Percentiles rank a stretch among this genome's conserved stretches.
Evolutionary conservation across 53 echinoderm and acorn worm species (phyloP).

Genomic region (Hippasteria phrygiana): DNA sequence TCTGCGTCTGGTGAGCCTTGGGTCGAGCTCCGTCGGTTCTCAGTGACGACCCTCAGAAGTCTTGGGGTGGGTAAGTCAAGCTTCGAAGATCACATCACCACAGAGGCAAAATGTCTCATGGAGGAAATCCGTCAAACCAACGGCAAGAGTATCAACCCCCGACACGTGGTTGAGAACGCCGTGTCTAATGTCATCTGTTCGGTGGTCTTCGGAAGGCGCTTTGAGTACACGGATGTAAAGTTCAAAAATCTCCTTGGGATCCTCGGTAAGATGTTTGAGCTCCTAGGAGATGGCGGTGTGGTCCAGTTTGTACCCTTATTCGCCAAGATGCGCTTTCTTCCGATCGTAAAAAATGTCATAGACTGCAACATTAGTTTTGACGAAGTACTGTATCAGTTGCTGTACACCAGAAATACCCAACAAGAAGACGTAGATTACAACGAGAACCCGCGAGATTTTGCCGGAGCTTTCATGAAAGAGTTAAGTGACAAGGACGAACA

Average conservation of each 20-base stretch:
- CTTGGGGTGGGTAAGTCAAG: constrained; percentile 62
- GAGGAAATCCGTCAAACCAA: constrained; percentile 33
- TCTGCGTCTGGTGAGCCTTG: constrained; percentile 59
- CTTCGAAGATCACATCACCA: constrained; percentile 58
- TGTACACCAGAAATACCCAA: not conserved
- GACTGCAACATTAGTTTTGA: constrained; percentile 39
- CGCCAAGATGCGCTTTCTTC: constrained; percentile 41
- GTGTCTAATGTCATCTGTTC: constrained; percentile 67
- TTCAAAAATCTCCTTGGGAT: constrained; percentile 40
- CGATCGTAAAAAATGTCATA: constrained; percentile 29
- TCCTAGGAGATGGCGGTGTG: constrained; percentile 57
- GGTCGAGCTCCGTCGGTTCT: constrained; percentile 61
- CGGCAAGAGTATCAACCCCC: not conserved
- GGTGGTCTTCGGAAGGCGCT: constrained; percentile 52
- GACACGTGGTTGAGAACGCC: constrained; percentile 50
- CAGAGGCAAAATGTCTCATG: constrained; percentile 37
- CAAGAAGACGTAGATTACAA: not conserved
- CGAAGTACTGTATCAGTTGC: constrained; percentile 17
- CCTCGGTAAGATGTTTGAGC: constrained; percentile 34
- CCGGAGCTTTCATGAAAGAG: constrained; percentile 48
- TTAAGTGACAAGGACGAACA: constrained; percentile 30
- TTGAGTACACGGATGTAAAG: constrained; percentile 52
- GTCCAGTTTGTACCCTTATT: constrained; percentile 58
- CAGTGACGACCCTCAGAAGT: constrained; percentile 40
- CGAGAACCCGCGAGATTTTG: constrained; percentile 52